phyloP scores from a whole-genome alignment of 2,888 invertebrate species.

The Nomada lathburiana region DNA sequence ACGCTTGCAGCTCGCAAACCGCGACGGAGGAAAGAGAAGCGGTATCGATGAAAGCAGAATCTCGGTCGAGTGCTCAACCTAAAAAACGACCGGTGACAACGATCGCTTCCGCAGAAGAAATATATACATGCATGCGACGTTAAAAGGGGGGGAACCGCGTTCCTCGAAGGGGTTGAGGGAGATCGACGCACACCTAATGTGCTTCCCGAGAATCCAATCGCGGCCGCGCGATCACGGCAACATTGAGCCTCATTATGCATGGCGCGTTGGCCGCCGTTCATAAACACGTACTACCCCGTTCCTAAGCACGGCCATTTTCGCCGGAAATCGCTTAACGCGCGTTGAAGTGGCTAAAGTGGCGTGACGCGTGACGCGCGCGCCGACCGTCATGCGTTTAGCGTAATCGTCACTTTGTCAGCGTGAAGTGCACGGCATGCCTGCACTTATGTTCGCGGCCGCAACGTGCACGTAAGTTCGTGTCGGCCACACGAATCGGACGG shows the following conservation, averaged over 20 bases:
- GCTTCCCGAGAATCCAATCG: conserved; percentile 57
- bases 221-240: conserved; percentile 44
- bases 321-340: conserved; percentile 83
- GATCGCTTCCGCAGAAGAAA: conserved; percentile 33
- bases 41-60: neutral
- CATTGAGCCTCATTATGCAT: conserved; percentile 55
- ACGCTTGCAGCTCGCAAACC: neutral
- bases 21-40: no score
- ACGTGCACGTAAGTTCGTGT: conserved; percentile 60
- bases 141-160: neutral
- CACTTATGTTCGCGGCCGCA: conserved; percentile 68
- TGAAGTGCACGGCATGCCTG: conserved; percentile 77
- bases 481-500: conserved; percentile 64
- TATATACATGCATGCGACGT: no score
- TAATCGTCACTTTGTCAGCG: conserved; percentile 81
- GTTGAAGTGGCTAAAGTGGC: conserved; percentile 83
- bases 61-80: conserved; percentile 43
- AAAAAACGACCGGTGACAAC: conserved; percentile 14
- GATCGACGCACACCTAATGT: conserved; percentile 26
- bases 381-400: conserved; percentile 80
- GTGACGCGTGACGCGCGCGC: conserved; percentile 83
- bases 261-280: conserved; percentile 50
- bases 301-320: conserved; percentile 77
- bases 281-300: conserved; percentile 66
- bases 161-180: conserved; percentile 20